Percentiles rank a stretch among this genome's conserved stretches.
These are phyloP conservation scores for Nomada fabriciana DNA, from an alignment of 2,888 invertebrate genomes.

Conservation along the genomic window DNA sequence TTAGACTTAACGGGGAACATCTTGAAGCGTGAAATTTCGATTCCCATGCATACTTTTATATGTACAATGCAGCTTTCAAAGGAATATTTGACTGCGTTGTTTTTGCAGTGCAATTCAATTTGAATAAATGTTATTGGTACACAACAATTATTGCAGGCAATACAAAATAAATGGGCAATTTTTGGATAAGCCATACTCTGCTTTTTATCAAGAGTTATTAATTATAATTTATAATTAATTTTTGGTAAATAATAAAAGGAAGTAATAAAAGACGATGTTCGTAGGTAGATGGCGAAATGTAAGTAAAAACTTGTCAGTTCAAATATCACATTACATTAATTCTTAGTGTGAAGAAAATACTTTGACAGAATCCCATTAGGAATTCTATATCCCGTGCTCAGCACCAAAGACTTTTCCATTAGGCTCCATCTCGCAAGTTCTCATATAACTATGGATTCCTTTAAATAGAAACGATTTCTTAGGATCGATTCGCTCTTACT, in stretches of 20 bases:
- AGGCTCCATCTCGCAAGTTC: not conserved
- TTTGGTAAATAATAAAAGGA: not conserved
- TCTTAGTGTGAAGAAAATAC: not conserved
- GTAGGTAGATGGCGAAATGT: not conserved
- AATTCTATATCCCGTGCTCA: not conserved
- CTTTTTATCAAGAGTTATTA: too few relatives aligned
- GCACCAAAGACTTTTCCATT: not conserved
- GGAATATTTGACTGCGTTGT: too few relatives aligned
- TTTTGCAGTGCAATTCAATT: too few relatives aligned
- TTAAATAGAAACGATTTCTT: conserved; percentile 17
- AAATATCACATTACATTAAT: not conserved
- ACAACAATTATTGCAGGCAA: too few relatives aligned
- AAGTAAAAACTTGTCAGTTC: not conserved
- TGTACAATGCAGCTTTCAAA: too few relatives aligned
- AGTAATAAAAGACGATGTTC: too few relatives aligned
- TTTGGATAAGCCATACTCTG: too few relatives aligned
- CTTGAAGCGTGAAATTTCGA: too few relatives aligned
- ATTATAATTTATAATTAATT: not conserved
- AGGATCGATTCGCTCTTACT: conserved; percentile 13
- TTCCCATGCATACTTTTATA: too few relatives aligned
- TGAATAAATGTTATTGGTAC: too few relatives aligned
- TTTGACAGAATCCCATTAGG: not conserved
- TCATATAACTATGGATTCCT: conserved; percentile 1
- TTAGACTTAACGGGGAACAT: too few relatives aligned
- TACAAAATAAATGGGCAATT: too few relatives aligned